These are phyloP conservation scores for Drusus annulatus DNA, from an alignment of 1,140 invertebrate genomes.

Conservation along the genomic window DNA sequence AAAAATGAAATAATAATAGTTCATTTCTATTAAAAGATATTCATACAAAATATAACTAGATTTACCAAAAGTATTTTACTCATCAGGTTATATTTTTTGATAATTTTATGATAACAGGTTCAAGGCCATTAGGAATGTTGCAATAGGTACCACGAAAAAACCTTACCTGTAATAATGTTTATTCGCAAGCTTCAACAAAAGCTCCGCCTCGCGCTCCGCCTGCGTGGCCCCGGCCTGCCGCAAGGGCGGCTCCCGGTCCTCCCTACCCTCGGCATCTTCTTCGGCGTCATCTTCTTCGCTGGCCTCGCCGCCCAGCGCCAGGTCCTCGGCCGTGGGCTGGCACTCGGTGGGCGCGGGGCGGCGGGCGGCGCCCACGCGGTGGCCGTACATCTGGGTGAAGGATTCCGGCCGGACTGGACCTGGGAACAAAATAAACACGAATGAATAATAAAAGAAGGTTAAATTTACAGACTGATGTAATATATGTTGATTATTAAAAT, in stretches of 20 bases:
- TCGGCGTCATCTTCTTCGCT: constrained; percentile 20
- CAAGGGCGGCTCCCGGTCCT: constrained; percentile 12
- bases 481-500: too few relatives aligned
- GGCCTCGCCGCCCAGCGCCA: constrained; percentile 7
- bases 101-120: too few relatives aligned
- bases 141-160: not conserved
- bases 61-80: too few relatives aligned
- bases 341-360: constrained; percentile 48
- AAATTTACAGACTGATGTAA: too few relatives aligned
- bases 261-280: not conserved
- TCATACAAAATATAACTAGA: too few relatives aligned
- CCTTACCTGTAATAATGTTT: constrained; percentile 58
- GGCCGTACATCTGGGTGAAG: constrained; percentile 50
- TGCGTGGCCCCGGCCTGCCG: not conserved
- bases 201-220: constrained; percentile 48
- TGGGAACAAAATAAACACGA: constrained; percentile 1
- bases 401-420: constrained; percentile 57
- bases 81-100: too few relatives aligned
- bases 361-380: not conserved
- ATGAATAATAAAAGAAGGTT: too few relatives aligned
- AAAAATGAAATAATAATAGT: too few relatives aligned
- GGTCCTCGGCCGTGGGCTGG: constrained; percentile 46
- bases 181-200: constrained; percentile 52
- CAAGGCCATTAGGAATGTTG: too few relatives aligned
- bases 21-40: too few relatives aligned